Evolutionary conservation across 2,888 invertebrate genomes (phyloP), one percentile per base, ranked within the genome.

Genomic region (Teleiodes luculella): DNA sequence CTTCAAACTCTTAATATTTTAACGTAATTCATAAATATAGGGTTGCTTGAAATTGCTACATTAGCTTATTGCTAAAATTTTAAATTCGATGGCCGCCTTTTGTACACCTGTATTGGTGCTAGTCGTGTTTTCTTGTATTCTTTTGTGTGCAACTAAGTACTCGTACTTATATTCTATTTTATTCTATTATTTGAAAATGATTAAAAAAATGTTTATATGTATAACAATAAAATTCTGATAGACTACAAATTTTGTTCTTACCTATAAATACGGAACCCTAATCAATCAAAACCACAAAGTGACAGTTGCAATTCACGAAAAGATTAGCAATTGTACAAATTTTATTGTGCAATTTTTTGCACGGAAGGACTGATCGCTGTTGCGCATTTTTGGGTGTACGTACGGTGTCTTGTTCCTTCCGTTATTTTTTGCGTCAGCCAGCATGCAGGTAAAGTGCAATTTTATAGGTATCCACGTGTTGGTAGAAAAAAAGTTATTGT

Each of bases 271-370:
- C 63, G 58, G 58, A 62, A 68, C 68, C 63, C 43, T 43, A 43
- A 43, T 43, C 43, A 28, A 43, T 28, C 71, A 68, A 68, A 69
- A 69, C 68, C 64, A 71, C 72, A 74, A 41, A 70, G 73, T 70
- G 72, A 66, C 67, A 64, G 69, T 70, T 66, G 67, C 18, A 30
- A 53, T 43, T 51, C 54, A 16, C 20, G 13, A 36, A 50, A 56
- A 50, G 53, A 56, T 56, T 56, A 53, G 39, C 31, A 39, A 48
- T 43, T 43, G 28, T 43, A 43, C 24, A 13, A 43, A 6, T 31
- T 16, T 14, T 35, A 28, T 53, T 53, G 53, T 54, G 30, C 30
- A 48, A 53, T 3, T 52, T 43, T 50, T 46, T n/a, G 13, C 35
- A 43, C 7, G 43, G 43, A 20, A 46, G 18, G 39, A 41, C 18